phyloP scores from a whole-genome alignment of 2,888 invertebrate genomes.

The Muschampia plurimacula region DNA sequence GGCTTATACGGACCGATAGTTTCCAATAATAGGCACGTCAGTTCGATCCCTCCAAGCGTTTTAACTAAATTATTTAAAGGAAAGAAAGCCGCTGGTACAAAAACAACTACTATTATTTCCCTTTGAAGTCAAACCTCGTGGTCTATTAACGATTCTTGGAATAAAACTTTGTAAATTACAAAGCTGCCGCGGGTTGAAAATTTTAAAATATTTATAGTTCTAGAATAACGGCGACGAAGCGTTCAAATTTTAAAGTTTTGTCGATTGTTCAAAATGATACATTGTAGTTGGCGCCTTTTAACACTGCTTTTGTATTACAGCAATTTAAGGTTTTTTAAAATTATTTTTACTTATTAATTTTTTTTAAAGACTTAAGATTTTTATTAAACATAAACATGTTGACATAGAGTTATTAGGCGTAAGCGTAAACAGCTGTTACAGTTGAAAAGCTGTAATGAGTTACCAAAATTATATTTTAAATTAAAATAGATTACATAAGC shows the following conservation, averaged over 20 bases:
- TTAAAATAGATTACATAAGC: no score
- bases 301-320: no score
- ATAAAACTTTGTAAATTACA: slow-evolving; percentile 3
- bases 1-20: not conserved
- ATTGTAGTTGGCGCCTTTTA: no score
- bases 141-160: not conserved
- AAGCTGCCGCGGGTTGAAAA: not conserved
- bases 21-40: slow-evolving; percentile 4
- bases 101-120: not conserved
- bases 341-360: no score
- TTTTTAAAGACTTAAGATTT: no score
- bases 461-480: no score
- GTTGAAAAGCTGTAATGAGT: no score
- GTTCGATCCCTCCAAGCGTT: not conserved
- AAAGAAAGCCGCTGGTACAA: not conserved
- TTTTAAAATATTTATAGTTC: slow-evolving; percentile 2
- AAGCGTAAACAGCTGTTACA: no score
- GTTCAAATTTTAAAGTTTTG: not conserved
- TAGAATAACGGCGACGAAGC: not conserved
- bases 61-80: slow-evolving; percentile 1
- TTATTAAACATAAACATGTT: no score
- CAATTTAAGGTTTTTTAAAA: no score
- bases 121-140: slow-evolving; percentile 1
- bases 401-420: no score
- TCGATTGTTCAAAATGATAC: no score